Percentiles rank a stretch among this genome's conserved stretches.
Conservation (phyloP, 64 coral and sea anemone species). For the Cladopsammia gracilis region DNA sequence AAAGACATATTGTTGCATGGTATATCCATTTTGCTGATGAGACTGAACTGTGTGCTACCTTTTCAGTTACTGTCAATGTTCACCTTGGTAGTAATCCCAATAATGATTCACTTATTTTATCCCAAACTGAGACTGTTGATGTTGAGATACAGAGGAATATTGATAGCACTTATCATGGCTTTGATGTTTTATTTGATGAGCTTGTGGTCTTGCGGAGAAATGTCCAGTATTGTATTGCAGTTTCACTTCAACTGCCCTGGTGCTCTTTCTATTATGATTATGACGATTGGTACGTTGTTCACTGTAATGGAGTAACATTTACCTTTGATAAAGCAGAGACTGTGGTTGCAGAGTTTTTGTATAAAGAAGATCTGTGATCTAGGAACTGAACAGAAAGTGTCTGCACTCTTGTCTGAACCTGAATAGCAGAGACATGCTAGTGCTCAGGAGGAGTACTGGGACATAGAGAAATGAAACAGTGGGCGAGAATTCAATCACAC, state of each 20-base stretch:
- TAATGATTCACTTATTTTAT: background rate
- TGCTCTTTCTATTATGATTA: background rate
- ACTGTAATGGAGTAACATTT: slow-evolving; percentile 4
- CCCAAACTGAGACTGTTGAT: background rate
- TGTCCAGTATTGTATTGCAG: background rate
- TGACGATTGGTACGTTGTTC: background rate
- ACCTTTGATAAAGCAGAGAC: background rate
- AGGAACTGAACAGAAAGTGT: background rate
- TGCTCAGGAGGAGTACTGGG: too few relatives aligned
- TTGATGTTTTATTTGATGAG: slow-evolving; percentile 7
- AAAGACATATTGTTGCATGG: slow-evolving; percentile 20
- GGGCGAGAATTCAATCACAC: too few relatives aligned
- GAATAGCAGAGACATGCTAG: too few relatives aligned
- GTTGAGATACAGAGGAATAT: background rate
- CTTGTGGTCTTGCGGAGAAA: background rate
- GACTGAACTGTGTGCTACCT: background rate
- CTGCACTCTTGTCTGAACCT: too few relatives aligned
- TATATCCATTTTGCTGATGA: background rate
- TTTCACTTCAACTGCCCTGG: background rate
- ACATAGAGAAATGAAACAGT: too few relatives aligned
- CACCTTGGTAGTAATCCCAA: background rate
- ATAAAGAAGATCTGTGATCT: background rate
- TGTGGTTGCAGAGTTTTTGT: background rate
- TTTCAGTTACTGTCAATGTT: background rate
- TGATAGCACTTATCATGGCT: background rate